A percentile compares a stretch with the other conserved stretches of the same genome.
These are phyloP conservation scores for Sarcoramphus papa DNA, from an alignment of 2,797 vertebrate genomes.

Conservation along the genomic window DNA sequence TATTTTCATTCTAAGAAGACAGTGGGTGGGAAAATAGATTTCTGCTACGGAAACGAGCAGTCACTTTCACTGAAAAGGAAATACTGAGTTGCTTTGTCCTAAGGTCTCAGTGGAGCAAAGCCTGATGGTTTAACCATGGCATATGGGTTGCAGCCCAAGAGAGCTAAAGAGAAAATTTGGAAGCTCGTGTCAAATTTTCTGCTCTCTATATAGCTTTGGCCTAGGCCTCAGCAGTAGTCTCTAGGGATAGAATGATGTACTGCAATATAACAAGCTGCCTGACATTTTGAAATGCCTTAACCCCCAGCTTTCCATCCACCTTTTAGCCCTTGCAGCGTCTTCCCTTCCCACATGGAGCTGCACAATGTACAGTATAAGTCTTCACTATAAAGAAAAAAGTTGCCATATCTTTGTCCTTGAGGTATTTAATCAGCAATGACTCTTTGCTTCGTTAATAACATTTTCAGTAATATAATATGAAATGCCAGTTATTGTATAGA, in stretches of 20 bases:
- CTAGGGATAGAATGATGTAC: conserved; percentile 79
- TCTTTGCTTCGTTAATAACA: conserved; percentile 47
- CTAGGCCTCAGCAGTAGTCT: conserved; percentile 75
- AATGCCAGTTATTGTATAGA: neutral
- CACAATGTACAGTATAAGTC: neutral
- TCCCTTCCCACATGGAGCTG: conserved; percentile 31
- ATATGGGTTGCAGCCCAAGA: conserved; percentile 76
- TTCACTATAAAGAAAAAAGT: conserved; percentile 41
- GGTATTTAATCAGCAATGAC: conserved; percentile 76
- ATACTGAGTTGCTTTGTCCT: conserved; percentile 46
- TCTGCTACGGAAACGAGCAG: conserved; percentile 12
- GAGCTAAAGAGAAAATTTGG: conserved; percentile 58
- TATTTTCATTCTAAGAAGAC: conserved; percentile 34
- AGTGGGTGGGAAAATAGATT: conserved; percentile 35
- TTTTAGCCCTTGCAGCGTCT: conserved; percentile 41
- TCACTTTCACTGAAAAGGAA: conserved; percentile 57
- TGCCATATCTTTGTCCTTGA: conserved; percentile 71
- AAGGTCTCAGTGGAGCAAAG: conserved; percentile 39
- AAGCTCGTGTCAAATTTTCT: conserved; percentile 74
- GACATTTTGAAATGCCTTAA: conserved; percentile 73
- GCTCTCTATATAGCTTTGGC: conserved; percentile 68
- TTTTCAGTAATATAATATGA: conserved; percentile 12
- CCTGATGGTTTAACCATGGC: conserved; percentile 72
- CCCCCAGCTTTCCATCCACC: conserved; percentile 46
- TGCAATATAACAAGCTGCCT: conserved; percentile 81